These are phyloP conservation scores for Leptosomus discolor DNA, from an alignment of 2,113 vertebrate genomes.

Conservation along the genomic window DNA sequence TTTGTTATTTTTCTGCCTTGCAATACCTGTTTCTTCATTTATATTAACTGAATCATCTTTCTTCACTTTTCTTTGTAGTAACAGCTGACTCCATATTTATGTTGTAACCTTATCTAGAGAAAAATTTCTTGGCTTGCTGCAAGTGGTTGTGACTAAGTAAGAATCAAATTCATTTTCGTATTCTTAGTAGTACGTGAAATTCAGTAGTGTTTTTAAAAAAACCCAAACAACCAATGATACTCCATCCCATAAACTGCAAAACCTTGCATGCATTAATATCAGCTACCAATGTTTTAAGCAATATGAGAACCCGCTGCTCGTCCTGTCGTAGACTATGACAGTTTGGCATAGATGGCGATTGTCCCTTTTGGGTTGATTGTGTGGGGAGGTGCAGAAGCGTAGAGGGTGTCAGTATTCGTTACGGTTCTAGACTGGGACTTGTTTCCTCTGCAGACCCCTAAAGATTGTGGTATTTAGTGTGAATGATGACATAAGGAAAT, in stretches of 20 bases:
- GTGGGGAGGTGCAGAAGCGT: not conserved
- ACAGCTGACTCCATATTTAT: constrained; percentile 62
- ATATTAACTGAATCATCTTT: not conserved
- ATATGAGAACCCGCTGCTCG: not conserved
- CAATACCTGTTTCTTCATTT: constrained; percentile 4
- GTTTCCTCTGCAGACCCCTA: not conserved
- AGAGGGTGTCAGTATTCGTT: not conserved
- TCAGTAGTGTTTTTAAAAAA: not conserved
- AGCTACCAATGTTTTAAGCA: not conserved
- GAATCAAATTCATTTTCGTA: not conserved
- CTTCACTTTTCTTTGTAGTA: not conserved
- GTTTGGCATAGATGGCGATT: not conserved
- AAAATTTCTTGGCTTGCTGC: not conserved
- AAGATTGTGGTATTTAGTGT: not conserved
- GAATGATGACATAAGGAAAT: not conserved
- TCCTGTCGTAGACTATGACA: not conserved
- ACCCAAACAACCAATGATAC: not conserved
- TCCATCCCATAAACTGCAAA: not conserved
- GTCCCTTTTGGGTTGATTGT: not conserved
- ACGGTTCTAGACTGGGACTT: not conserved
- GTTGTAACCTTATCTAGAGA: not conserved
- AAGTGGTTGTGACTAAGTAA: not conserved
- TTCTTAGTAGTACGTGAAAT: not conserved
- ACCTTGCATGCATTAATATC: not conserved
- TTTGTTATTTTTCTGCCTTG: constrained; percentile 9